Conservation (phyloP, 2,113 vertebrate genomes). For the Notarius lentiginosus region DNA sequence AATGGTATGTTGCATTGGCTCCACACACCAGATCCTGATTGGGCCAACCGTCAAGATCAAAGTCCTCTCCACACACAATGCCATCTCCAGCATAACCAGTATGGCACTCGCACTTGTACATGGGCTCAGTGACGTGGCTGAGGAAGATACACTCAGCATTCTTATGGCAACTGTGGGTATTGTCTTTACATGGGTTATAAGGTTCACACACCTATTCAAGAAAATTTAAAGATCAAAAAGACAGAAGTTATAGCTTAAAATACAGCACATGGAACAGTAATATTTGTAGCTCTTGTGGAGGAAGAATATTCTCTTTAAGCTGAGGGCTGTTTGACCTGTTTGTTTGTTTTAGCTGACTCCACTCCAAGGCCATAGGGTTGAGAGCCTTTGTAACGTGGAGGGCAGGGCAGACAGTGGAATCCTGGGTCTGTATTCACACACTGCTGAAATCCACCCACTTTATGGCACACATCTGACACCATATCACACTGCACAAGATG, state of each 20-base stretch:
- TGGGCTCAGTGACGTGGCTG: slow-evolving; percentile 86
- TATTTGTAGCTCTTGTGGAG: background rate
- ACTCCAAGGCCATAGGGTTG: slow-evolving; percentile 88
- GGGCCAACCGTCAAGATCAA: slow-evolving; percentile 96
- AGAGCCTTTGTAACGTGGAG: slow-evolving; percentile 85
- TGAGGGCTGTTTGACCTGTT: slow-evolving; percentile 74
- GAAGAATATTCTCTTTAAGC: background rate
- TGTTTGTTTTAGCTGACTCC: slow-evolving; percentile 78
- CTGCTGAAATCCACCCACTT: slow-evolving; percentile 74
- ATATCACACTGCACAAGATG: slow-evolving; percentile 79
- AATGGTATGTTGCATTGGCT: slow-evolving; percentile 90
- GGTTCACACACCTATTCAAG: slow-evolving; percentile 86
- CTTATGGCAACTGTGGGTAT: slow-evolving; percentile 87
- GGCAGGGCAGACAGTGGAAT: slow-evolving; percentile 92
- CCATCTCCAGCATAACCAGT: slow-evolving; percentile 95
- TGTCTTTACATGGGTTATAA: slow-evolving; percentile 91
- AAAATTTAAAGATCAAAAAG: background rate
- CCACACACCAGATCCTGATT: slow-evolving; percentile 85
- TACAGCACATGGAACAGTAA: background rate
- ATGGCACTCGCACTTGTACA: slow-evolving; percentile 91
- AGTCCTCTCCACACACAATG: slow-evolving; percentile 89
- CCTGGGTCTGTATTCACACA: slow-evolving; percentile 95
- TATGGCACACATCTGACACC: slow-evolving; percentile 83
- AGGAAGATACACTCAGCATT: slow-evolving; percentile 86
- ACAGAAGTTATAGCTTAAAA: background rate